Evolutionary conservation across 1,140 invertebrate genomes (phyloP).

Genomic region (Colletes latitarsis): DNA sequence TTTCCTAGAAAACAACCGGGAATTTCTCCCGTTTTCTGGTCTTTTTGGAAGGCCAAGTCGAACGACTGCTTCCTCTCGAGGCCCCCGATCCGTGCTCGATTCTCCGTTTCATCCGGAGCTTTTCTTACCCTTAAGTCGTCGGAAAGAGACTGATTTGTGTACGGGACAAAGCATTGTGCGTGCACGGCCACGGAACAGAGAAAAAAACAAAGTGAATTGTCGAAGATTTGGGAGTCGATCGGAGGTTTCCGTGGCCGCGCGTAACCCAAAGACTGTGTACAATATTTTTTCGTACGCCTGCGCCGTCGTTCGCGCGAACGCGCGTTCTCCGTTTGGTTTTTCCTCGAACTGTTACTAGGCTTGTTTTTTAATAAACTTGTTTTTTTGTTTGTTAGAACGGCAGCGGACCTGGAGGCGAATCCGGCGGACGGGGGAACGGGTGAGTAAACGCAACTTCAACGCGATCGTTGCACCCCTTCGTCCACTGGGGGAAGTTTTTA

Average conservation of each 20-base stretch:
- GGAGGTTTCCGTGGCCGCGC: slow-evolving; percentile 41
- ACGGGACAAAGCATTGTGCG: slow-evolving; percentile 75
- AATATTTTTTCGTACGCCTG: slow-evolving; percentile 51
- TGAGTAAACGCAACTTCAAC: slow-evolving; percentile 76
- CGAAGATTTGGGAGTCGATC: too few species aligned
- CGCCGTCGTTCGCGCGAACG: slow-evolving; percentile 73
- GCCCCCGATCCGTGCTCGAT: slow-evolving; percentile 32
- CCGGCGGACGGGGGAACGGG: slow-evolving; percentile 89
- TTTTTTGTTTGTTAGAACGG: slow-evolving; percentile 92
- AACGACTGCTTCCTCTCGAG: slow-evolving; percentile 28
- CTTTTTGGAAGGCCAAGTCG: neutral
- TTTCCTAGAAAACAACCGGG: neutral
- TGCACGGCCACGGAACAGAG: slow-evolving; percentile 53
- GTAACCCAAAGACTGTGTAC: slow-evolving; percentile 57
- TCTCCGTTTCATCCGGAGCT: slow-evolving; percentile 48
- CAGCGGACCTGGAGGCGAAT: slow-evolving; percentile 87
- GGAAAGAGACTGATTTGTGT: slow-evolving; percentile 49
- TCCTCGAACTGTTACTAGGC: slow-evolving; percentile 77
- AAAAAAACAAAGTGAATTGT: too few species aligned
- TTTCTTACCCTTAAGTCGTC: slow-evolving; percentile 48
- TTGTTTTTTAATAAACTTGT: slow-evolving; percentile 81
- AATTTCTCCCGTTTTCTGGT: slow-evolving; percentile 8
- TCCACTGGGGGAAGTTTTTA: neutral
- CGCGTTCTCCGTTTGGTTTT: slow-evolving; percentile 74
- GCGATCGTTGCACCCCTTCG: neutral